Evolutionary conservation across 2,113 vertebrate genomes (phyloP).

Genomic region (Otus sunia): DNA sequence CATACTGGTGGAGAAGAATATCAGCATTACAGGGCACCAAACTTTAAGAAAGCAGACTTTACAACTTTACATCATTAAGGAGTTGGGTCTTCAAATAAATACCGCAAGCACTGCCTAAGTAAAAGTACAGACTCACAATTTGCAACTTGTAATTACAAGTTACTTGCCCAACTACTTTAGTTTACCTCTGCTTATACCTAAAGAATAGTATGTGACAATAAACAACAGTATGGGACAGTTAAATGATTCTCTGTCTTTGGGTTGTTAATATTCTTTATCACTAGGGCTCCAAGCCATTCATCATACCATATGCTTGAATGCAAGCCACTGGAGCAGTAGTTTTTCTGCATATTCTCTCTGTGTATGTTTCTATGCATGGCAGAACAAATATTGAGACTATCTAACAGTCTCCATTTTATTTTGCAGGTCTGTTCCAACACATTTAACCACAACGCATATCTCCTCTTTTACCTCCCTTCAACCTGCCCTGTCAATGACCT

Average conservation of each 20-base stretch:
- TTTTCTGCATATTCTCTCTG: conserved; percentile 10
- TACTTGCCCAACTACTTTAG: background rate
- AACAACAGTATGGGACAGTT: background rate
- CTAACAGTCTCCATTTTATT: conserved; percentile 38
- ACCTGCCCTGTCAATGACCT: conserved; percentile 29
- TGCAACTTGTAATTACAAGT: background rate
- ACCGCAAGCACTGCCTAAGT: background rate
- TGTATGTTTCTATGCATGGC: conserved; percentile 29
- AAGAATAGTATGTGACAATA: background rate
- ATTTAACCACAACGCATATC: conserved; percentile 41
- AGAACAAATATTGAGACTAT: conserved; percentile 41
- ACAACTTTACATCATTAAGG: background rate
- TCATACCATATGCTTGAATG: conserved; percentile 26
- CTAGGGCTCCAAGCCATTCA: conserved; percentile 1
- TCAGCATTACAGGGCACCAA: background rate
- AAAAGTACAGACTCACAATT: background rate
- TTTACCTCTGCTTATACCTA: background rate
- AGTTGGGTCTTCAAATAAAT: background rate
- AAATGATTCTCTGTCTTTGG: background rate
- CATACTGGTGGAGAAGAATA: background rate
- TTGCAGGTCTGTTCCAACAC: conserved; percentile 51
- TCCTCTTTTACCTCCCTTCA: conserved; percentile 18
- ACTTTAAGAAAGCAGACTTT: background rate
- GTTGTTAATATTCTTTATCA: conserved; percentile 26
- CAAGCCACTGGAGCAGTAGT: conserved; percentile 14